Evolutionary conservation across 2,888 invertebrate genomes (phyloP).

Genomic region (Ptychoptera albimana): DNA sequence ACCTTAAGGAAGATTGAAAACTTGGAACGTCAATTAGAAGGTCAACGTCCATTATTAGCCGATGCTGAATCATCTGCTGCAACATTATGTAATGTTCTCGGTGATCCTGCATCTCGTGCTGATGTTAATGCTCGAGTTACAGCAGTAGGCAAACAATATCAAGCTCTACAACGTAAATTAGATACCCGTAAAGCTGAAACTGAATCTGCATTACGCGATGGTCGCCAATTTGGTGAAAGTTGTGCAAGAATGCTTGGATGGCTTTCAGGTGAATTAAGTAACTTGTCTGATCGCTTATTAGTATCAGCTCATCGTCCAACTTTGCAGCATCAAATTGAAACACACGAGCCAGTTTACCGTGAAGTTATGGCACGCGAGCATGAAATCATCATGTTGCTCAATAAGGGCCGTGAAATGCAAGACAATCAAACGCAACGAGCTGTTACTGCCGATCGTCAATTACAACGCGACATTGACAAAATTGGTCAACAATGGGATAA

Average conservation of each 20-base stretch:
- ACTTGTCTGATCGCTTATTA: constrained; percentile 56
- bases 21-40: constrained; percentile 74
- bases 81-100: constrained; percentile 68
- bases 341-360: constrained; percentile 78
- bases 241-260: constrained; percentile 81
- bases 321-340: constrained; percentile 71
- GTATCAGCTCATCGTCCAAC: constrained; percentile 76
- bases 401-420: constrained; percentile 67
- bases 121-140: constrained; percentile 82
- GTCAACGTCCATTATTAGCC: constrained; percentile 71
- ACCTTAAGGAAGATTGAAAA: constrained; percentile 76
- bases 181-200: constrained; percentile 83
- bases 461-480: constrained; percentile 69
- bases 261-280: constrained; percentile 65
- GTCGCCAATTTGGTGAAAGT: constrained; percentile 76
- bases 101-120: constrained; percentile 77
- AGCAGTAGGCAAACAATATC: constrained; percentile 74
- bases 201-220: constrained; percentile 71
- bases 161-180: constrained; percentile 74
- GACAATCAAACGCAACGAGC: constrained; percentile 19
- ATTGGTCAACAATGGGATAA: constrained; percentile 88
- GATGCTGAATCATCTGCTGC: constrained; percentile 85
- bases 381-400: constrained; percentile 84
- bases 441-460: constrained; percentile 38
- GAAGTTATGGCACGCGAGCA: constrained; percentile 81